Evolutionary conservation across 1,140 invertebrate genomes (phyloP), one percentile per base, ranked within the genome.

Genomic region (Piezodorus guildinii): DNA sequence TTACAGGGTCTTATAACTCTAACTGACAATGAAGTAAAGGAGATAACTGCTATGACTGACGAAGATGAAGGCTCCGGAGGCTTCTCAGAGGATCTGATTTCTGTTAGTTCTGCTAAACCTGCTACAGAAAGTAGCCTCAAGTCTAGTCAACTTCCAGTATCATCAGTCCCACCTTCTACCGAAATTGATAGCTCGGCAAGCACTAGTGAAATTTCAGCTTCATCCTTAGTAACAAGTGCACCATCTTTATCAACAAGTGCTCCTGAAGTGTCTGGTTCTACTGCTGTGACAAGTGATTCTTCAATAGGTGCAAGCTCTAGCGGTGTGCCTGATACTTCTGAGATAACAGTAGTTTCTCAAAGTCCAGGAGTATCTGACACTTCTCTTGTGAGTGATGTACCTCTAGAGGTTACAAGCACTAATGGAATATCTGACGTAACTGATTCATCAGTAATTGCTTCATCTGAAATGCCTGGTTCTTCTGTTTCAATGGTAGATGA

Each of bases 41-140:
- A 25, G n/a, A 49, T 52, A 14, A 52, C 65, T n/a, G 39, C 27
- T 14, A 39, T 46, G 4, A 60, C 66, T 16, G 61, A 56, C 39
- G 67, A 66, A 66, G 45, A 56, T 19, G 64, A 66, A 64, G 65
- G 65, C 15, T 60, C 67, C 43, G 67, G 62, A 17, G 45, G 66
- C 27, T 64, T 49, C 27, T 46, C 63, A 25, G 23, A 64, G 10
- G 63, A 64, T 59, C 25, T 60, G 15, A 60, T 64, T 3, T 27
- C 49, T n/a, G 27, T 27, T 19, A 49, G 46, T 49, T 59, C 67
- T 16, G 69, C 71, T 39, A 70, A 70, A 46, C 60, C 65, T 10
- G 45, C 70, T 2, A 67, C 71, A 10, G 54, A 58, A 15, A 51
- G 60, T 1, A 19, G 34, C 15, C n/a, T 21, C 10, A 51, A 14